A percentile compares a stretch with the other conserved stretches of the same genome.
phyloP scores from a whole-genome alignment of 2,888 invertebrate genomes.

The Pachydiplax longipennis region DNA sequence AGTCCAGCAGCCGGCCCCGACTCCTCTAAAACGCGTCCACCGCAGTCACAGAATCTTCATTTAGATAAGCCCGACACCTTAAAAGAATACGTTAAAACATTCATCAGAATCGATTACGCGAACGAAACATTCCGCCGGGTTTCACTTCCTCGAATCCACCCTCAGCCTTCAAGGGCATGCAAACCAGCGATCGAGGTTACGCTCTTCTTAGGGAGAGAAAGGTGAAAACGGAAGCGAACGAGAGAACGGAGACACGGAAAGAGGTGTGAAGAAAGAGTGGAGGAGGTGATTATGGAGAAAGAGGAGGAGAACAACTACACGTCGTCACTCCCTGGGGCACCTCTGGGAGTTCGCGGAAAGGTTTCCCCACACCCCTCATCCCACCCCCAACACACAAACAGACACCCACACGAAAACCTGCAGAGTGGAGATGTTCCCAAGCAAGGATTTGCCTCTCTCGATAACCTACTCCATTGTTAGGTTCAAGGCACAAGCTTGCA shows the following conservation, averaged over 20 bases:
- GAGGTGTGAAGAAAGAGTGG: background rate
- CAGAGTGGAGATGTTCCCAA: constrained; percentile 7
- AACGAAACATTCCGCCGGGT: too few relatives aligned
- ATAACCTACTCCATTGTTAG: constrained; percentile 14
- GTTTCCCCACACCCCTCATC: background rate
- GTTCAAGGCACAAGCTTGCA: constrained; percentile 11
- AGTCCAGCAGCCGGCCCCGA: too few relatives aligned
- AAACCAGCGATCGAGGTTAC: background rate
- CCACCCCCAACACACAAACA: background rate
- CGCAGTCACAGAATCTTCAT: too few relatives aligned
- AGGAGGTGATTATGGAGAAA: background rate
- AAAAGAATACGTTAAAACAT: too few relatives aligned
- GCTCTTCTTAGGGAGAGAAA: background rate
- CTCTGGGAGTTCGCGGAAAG: background rate
- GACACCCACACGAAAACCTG: background rate
- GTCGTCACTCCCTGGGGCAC: constrained; percentile 1
- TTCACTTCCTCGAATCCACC: too few relatives aligned
- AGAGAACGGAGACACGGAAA: background rate
- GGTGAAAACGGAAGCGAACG: background rate
- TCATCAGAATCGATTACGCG: too few relatives aligned
- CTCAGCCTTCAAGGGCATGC: too few relatives aligned
- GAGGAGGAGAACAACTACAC: background rate
- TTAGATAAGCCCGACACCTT: too few relatives aligned
- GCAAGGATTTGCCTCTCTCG: constrained; percentile 25
- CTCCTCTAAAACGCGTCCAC: too few relatives aligned